Percentiles rank a stretch among this genome's conserved stretches.
These are phyloP conservation scores for Drosophila truncata DNA, from an alignment of 1,140 invertebrate genomes.

Conservation along the genomic window DNA sequence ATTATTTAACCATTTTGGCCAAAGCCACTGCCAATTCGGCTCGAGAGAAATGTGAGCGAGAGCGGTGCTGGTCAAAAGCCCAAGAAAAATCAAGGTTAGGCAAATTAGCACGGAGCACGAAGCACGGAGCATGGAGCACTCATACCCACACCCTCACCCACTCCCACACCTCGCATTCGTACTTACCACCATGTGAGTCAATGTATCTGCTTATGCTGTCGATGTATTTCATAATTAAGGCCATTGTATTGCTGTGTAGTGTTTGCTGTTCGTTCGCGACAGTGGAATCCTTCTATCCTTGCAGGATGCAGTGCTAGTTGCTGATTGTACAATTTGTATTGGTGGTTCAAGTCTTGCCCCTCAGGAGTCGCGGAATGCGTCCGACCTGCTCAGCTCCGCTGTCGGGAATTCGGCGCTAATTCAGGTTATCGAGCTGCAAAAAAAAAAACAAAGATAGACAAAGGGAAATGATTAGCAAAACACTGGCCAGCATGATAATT, in stretches of 20 bases:
- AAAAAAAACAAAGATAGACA: conserved; percentile 17
- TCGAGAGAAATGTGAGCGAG: conserved; percentile 59
- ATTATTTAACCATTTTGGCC: conserved; percentile 65
- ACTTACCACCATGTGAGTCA: conserved; percentile 88
- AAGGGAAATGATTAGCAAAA: conserved; percentile 1
- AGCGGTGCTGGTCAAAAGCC: conserved; percentile 39
- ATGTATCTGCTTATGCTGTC: conserved; percentile 88
- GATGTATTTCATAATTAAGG: conserved; percentile 88
- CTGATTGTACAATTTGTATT: conserved; percentile 47
- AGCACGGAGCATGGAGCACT: conserved; percentile 6
- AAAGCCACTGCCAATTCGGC: conserved; percentile 55
- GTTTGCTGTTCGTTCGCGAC: conserved; percentile 40
- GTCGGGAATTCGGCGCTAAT: conserved; percentile 42
- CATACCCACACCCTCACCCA: neutral
- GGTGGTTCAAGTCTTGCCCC: conserved; percentile 35
- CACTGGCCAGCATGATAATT: conserved; percentile 4
- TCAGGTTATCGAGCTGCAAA: conserved; percentile 61
- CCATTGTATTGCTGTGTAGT: conserved; percentile 86
- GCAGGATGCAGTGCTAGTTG: conserved; percentile 20
- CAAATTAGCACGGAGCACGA: conserved; percentile 59
- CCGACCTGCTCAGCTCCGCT: conserved; percentile 22
- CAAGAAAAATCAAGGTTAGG: conserved; percentile 70
- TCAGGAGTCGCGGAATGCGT: conserved; percentile 18
- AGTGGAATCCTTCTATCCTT: conserved; percentile 32
- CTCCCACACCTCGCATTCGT: neutral